These are phyloP conservation scores for Heliconius nattereri DNA, from an alignment of 1,140 invertebrate species.

Conservation along the genomic window DNA sequence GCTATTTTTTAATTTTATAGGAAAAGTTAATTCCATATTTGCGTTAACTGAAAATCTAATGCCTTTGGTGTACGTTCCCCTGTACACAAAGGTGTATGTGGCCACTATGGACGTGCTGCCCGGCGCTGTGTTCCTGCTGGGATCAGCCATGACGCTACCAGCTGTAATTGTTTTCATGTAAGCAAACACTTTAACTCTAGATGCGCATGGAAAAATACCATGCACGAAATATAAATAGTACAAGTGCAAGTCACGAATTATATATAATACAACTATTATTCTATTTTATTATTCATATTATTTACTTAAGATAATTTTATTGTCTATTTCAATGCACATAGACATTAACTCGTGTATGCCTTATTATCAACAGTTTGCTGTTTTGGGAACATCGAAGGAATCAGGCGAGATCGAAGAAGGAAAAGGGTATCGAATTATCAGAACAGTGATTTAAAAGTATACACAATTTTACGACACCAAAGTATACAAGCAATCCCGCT, in stretches of 20 bases:
- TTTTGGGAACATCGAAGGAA: conserved; percentile 54
- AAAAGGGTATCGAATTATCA: conserved; percentile 27
- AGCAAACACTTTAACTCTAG: background rate
- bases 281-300: conserved; percentile 21
- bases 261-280: background rate
- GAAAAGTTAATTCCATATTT: conserved; percentile 87
- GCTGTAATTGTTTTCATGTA: conserved; percentile 86
- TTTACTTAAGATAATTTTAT: conserved; percentile 4
- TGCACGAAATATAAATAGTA: background rate
- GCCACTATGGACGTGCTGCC: conserved; percentile 85
- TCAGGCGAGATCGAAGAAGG: conserved; percentile 30
- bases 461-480: conserved; percentile 20
- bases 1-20: conserved; percentile 68
- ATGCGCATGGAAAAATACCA: background rate
- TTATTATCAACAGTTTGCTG: conserved; percentile 45
- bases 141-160: conserved; percentile 84
- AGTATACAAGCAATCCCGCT: conserved; percentile 17
- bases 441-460: conserved; percentile 23
- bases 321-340: background rate
- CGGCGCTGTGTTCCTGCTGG: conserved; percentile 86
- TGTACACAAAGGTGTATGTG: conserved; percentile 85
- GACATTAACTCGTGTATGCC: background rate
- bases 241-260: background rate
- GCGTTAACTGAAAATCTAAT: conserved; percentile 85
- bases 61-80: conserved; percentile 85